Percentiles rank a stretch among this genome's conserved stretches.
Evolutionary conservation across 2,113 vertebrate species (phyloP).

Genomic region (Sterna hirundo): DNA sequence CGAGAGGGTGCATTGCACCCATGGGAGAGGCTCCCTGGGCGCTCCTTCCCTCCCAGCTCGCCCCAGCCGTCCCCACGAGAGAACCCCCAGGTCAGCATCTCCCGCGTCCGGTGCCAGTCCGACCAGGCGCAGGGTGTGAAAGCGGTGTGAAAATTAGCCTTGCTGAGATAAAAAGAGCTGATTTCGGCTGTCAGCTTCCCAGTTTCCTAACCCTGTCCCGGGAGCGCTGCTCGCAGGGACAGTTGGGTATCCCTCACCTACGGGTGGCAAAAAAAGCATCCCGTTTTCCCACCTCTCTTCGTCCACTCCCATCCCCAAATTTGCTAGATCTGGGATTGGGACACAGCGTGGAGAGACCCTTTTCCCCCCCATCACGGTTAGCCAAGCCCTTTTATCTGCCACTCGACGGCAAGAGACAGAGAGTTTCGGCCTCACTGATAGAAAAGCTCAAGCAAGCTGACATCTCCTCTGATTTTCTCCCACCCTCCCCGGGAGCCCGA

Average conservation of each 20-base stretch:
- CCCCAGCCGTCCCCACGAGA: rapidly evolving
- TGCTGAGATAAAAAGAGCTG: rapidly evolving
- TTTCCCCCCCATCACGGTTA: rapidly evolving
- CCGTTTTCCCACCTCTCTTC: background rate
- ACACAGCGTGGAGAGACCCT: rapidly evolving
- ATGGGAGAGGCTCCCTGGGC: background rate
- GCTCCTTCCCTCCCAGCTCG: rapidly evolving
- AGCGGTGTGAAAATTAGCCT: rapidly evolving
- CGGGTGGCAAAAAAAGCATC: background rate
- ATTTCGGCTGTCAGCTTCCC: background rate
- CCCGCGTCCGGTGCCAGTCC: rapidly evolving
- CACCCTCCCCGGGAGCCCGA: rapidly evolving
- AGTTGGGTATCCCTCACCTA: background rate
- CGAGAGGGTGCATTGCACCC: conserved; percentile 30
- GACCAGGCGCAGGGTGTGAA: rapidly evolving
- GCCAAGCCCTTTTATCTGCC: background rate
- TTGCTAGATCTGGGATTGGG: background rate
- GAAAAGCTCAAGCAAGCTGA: background rate
- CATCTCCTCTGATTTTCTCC: background rate
- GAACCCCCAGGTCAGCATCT: background rate
- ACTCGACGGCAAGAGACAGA: background rate
- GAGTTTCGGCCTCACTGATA: background rate
- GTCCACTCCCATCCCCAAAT: too few relatives aligned
- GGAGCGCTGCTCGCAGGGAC: background rate
- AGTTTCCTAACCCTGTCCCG: rapidly evolving